phyloP scores from a whole-genome alignment of 1,140 invertebrate genomes.

The Sweltsa coloradensis region DNA sequence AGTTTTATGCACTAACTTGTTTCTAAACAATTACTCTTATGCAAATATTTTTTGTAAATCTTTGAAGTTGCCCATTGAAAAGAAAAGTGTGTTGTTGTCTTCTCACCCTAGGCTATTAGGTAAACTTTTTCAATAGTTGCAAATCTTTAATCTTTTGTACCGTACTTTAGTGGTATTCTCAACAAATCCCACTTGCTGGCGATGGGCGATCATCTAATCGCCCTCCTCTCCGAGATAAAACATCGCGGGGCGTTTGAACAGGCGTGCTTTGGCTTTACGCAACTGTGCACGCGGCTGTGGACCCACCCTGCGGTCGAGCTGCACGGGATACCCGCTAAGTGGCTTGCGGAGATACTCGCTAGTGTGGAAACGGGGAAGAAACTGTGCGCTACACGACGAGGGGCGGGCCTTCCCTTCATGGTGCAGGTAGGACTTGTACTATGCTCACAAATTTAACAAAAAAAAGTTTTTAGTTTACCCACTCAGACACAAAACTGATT shows the following conservation, averaged over 20 bases:
- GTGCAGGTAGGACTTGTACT: constrained; percentile 69
- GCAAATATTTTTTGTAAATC: too few species aligned
- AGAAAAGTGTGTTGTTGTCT: too few species aligned
- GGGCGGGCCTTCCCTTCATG: constrained; percentile 85
- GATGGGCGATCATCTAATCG: constrained; percentile 61
- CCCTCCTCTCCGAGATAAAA: constrained; percentile 65
- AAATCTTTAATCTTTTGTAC: too few species aligned
- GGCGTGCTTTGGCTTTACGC: constrained; percentile 78
- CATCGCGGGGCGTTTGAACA: constrained; percentile 94
- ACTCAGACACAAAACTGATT: too few species aligned
- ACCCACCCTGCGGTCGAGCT: constrained; percentile 33
- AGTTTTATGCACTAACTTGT: too few species aligned
- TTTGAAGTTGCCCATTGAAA: too few species aligned
- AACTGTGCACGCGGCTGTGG: constrained; percentile 33
- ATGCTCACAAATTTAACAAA: too few species aligned
- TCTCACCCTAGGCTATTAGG: too few species aligned
- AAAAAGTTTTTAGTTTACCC: too few species aligned
- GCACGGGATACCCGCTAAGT: constrained; percentile 49
- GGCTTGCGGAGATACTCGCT: constrained; percentile 55
- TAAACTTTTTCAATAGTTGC: too few species aligned
- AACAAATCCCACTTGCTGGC: constrained; percentile 33
- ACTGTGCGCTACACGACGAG: constrained; percentile 72
- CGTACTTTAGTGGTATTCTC: too few species aligned
- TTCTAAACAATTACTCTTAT: too few species aligned
- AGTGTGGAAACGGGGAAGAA: constrained; percentile 33